Evolutionary conservation across 2,113 vertebrate species (phyloP).

Genomic region (Hucho hucho): DNA sequence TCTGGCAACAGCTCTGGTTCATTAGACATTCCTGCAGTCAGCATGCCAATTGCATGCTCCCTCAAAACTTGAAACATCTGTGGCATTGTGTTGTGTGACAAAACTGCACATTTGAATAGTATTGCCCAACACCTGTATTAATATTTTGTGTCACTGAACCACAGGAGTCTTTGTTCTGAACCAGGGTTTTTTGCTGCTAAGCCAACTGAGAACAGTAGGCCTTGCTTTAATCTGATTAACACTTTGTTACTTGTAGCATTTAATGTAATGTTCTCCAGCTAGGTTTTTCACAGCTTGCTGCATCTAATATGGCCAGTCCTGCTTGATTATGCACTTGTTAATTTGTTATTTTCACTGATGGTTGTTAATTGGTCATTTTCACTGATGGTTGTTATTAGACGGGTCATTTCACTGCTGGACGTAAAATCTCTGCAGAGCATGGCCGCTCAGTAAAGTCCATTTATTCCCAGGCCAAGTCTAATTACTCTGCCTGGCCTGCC

Average conservation of each 20-base stretch:
- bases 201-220: slow-evolving; percentile 44
- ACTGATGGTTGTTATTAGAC: slow-evolving; percentile 76
- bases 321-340: slow-evolving; percentile 87
- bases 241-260: slow-evolving; percentile 82
- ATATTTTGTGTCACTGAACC: slow-evolving; percentile 23
- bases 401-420: slow-evolving; percentile 73
- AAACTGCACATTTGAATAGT: not conserved
- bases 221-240: slow-evolving; percentile 73
- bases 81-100: no score
- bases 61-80: no score
- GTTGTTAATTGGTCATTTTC: slow-evolving; percentile 52
- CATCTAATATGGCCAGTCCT: slow-evolving; percentile 83
- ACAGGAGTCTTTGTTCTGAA: slow-evolving; percentile 30
- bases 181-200: slow-evolving; percentile 36
- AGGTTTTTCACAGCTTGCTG: slow-evolving; percentile 86
- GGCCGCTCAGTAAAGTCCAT: slow-evolving; percentile 77
- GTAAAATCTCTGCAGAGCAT: slow-evolving; percentile 77
- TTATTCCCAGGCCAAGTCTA: slow-evolving; percentile 84
- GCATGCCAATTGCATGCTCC: no score
- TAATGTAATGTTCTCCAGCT: slow-evolving; percentile 84
- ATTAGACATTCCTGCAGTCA: no score
- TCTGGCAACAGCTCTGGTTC: no score
- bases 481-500: slow-evolving; percentile 82
- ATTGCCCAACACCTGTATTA: slow-evolving; percentile 32
- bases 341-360: slow-evolving; percentile 71